Base-by-base conservation (phyloP, 2,888 invertebrate genomes). In the Dicyrtomina minuta region DNA sequence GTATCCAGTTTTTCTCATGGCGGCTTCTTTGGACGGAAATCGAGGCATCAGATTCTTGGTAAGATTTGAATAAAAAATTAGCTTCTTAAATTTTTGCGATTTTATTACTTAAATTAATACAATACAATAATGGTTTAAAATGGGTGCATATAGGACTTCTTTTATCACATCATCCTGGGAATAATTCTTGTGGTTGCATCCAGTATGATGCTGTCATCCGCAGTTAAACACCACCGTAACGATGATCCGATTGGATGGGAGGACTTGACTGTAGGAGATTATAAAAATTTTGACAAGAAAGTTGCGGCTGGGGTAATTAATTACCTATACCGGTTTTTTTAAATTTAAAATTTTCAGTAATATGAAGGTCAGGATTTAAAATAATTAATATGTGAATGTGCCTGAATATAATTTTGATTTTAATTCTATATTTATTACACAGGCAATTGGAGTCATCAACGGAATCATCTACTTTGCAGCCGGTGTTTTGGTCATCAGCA, bases 381-480 rank as follows among this genome's bases (percentile, higher is more conserved):
- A 17, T n/a, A 13, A 60, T 59, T 60, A 39, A 49, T 17, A 17
- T 46, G 5, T 12, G 4, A 46, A 6, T 12, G 46, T 46, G 3
- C 20, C 4, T 4, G 10, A 46, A 8, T 33, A 33, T 33, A 33
- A 33, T 33, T 3, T 8, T 8, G 3, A 33, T 8, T 8, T 33
- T 5, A 3, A 33, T 5, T 8, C 33, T 56, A 13, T 27, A 27
- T 20, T 62, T 49, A 26, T 62, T 17, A n/a, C 46, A 20, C 60
- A 75, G 75, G 58, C 75, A 10, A 70, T 75, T 43, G 64, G 55
- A 8, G 27, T 75, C 3, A 71, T 75, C 17, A 75, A 75, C 56
- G 70, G 69, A 0, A 56, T 75, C 10, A 43, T 73, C 5, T 75
- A 75, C 56, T 67, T 75, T 17, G 53, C 67, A 5, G 55, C 72